Evolutionary conservation across 2,113 vertebrate genomes (phyloP), one percentile per base, ranked within the genome.

Genomic region (Tachysurus vachellii): DNA sequence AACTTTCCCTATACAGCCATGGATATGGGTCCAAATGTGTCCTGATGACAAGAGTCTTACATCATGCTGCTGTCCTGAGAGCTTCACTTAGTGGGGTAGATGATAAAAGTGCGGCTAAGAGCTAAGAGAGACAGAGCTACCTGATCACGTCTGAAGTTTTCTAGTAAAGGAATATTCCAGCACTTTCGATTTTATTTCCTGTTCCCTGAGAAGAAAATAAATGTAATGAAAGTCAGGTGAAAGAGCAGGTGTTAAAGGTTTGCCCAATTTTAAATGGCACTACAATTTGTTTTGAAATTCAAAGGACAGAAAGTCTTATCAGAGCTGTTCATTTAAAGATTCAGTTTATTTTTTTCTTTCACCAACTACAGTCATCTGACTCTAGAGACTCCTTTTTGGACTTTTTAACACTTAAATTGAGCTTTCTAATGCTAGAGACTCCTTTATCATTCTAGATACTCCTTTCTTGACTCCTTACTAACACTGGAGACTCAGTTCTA

Each of bases 1-100:
- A 68, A 81, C 64, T 77, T 14, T 50, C 62, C 31, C 17, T 59
- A 7, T 50, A 36, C 85, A 50, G 12, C 50, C 53, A 31, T 3
- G 36, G 62, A 59, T 47, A 75, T 66, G 57, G 54, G 68, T 62
- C 53, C 44, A 75, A 64, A 62, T n/a, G 79, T 82, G 86, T 83
- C 86, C 80, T 76, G 73, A 64, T 87, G 80, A 42, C 68, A 70
- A 14, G 79, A 73, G 66, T 42, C 36, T 73, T 59, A 23, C 31
- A 70, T 81, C 76, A 70, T 26, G 23, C 77, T 50, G 50, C 64
- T 31, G 19, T 59, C 54, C n/a, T 47, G 66, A 61, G 85, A 73
- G 54, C 23, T 47, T 57, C 23, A n/a, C 36, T 75, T 13, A 47
- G 23, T 26, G 5, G n/a, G 14, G 7, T 8, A 42, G 59, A 42